These are phyloP conservation scores for Hozukius guyotensis DNA, from an alignment of 2,797 vertebrate species.

Conservation along the genomic window DNA sequence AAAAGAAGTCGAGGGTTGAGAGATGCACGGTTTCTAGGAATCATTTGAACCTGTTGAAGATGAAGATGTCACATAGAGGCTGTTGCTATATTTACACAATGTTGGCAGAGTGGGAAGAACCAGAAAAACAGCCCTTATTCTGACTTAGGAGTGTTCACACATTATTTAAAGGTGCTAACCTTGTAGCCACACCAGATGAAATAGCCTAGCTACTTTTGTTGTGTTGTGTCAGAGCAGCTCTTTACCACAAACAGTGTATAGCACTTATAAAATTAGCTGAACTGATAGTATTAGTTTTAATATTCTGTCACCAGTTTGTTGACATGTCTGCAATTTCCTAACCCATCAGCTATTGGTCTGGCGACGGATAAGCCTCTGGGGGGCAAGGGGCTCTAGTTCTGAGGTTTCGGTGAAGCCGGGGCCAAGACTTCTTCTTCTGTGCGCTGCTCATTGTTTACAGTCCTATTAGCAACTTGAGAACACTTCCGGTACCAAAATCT, in stretches of 20 bases:
- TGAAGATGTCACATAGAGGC: background rate
- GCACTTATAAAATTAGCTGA: background rate
- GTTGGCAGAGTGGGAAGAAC: background rate
- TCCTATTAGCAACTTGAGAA: no score
- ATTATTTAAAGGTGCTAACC: background rate
- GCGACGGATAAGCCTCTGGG: no score
- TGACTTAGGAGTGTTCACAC: rapidly evolving
- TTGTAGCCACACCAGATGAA: background rate
- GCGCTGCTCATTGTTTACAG: no score
- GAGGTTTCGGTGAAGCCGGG: no score
- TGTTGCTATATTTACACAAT: background rate
- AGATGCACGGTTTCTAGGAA: background rate
- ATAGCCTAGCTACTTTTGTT: background rate
- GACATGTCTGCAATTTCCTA: background rate
- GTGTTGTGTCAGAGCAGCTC: background rate
- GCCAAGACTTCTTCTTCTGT: no score
- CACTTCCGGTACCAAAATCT: no score
- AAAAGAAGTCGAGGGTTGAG: background rate
- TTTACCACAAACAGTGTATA: background rate
- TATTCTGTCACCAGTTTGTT: background rate
- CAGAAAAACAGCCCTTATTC: background rate
- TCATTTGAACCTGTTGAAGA: background rate
- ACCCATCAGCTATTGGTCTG: no score
- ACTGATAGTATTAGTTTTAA: background rate
- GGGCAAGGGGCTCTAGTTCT: no score